A percentile compares a stretch with the other conserved stretches of the same genome.
Evolutionary conservation across 37 sponge, comb jelly and placozoan genomes (phyloP).

Genomic region (Amphimedon queenslandica): DNA sequence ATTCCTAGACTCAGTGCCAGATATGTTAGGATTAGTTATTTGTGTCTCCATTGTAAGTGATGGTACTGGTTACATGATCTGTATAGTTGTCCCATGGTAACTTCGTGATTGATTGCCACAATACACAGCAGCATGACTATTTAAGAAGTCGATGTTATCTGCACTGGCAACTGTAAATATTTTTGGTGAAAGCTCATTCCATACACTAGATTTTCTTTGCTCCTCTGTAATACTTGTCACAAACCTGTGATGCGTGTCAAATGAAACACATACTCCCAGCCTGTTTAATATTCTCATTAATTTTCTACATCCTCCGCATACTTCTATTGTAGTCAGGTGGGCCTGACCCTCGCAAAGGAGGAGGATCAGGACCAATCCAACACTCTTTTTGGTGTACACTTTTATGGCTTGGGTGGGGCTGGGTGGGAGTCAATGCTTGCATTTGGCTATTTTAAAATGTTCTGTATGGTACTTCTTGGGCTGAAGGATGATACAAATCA

Average conservation of each 20-base stretch:
- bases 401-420: too few species aligned
- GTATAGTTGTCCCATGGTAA: conserved; percentile 38
- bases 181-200: conserved; percentile 3
- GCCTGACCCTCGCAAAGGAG: too few species aligned
- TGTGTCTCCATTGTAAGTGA: neutral
- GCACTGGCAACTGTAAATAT: conserved; percentile 18
- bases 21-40: neutral
- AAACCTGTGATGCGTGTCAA: conserved; percentile 27
- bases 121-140: conserved; percentile 28
- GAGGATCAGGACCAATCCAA: too few species aligned
- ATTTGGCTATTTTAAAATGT: too few species aligned
- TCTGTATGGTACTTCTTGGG: too few species aligned
- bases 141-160: conserved; percentile 25
- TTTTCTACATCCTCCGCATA: conserved; percentile 17
- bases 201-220: neutral
- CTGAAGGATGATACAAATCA: too few species aligned
- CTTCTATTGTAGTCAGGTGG: too few species aligned
- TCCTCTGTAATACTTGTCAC: conserved; percentile 3
- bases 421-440: too few species aligned
- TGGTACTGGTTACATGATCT: conserved; percentile 12
- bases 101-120: conserved; percentile 29
- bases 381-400: too few species aligned
- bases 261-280: conserved; percentile 1
- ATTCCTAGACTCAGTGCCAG: neutral
- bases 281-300: conserved; percentile 6